Percentiles rank a stretch among this genome's conserved stretches.
Evolutionary conservation across 2,113 vertebrate species (phyloP).

Genomic region (Choloepus hoffmanni): DNA sequence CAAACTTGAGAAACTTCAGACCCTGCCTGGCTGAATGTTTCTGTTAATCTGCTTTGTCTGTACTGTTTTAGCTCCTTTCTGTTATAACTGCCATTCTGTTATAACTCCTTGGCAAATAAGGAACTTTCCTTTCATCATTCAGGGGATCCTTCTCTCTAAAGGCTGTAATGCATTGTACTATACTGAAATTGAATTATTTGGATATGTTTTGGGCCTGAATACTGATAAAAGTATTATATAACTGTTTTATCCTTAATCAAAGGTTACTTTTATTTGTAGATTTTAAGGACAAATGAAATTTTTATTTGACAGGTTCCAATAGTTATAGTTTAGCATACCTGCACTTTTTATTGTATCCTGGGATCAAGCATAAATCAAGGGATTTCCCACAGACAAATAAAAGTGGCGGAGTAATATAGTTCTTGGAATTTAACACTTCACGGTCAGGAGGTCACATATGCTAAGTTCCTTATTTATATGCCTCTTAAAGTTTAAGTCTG

Average conservation of each 20-base stretch:
- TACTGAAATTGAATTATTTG: conserved; percentile 62
- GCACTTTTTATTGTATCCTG: conserved; percentile 84
- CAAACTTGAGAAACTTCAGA: conserved; percentile 65
- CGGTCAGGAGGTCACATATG: conserved; percentile 89
- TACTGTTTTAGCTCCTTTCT: conserved; percentile 13
- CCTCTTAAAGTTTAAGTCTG: conserved; percentile 84
- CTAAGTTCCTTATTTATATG: conserved; percentile 87
- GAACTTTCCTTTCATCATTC: conserved; percentile 29
- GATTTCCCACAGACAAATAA: conserved; percentile 85
- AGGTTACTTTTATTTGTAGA: conserved; percentile 78
- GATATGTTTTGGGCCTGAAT: conserved; percentile 57
- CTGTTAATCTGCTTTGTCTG: conserved; percentile 31
- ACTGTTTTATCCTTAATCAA: conserved; percentile 71
- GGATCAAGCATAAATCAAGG: conserved; percentile 86
- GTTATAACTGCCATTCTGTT: not conserved
- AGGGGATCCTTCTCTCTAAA: conserved; percentile 15
- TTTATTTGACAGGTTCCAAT: conserved; percentile 78
- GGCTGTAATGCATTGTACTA: not conserved
- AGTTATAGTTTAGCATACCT: conserved; percentile 77
- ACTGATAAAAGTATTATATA: conserved; percentile 65
- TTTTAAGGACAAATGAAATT: conserved; percentile 75
- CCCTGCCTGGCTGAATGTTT: not conserved
- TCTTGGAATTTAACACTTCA: conserved; percentile 87
- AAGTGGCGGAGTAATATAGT: conserved; percentile 84
- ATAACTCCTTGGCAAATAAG: conserved; percentile 11